Evolutionary conservation across 1,140 invertebrate genomes (phyloP).

Genomic region (Magallana ariakensis): DNA sequence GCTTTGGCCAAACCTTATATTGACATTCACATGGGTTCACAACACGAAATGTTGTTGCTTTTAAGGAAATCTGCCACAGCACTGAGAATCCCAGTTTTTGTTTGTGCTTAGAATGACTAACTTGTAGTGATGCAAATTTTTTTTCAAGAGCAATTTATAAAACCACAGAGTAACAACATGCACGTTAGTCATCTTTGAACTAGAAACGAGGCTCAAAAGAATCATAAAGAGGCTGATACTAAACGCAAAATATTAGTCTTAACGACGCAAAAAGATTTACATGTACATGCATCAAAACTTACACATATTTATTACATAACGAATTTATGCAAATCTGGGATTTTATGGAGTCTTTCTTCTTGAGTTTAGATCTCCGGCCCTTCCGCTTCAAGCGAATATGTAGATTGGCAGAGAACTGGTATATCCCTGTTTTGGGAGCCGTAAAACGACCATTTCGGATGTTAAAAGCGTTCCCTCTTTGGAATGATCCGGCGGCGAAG

Average conservation of each 20-base stretch:
- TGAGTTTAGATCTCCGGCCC: constrained; percentile 54
- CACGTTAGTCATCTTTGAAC: no score
- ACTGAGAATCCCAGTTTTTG: not conserved
- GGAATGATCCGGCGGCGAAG: constrained; percentile 70
- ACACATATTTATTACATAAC: constrained; percentile 73
- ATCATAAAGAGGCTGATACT: no score
- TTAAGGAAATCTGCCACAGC: not conserved
- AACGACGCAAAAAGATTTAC: no score
- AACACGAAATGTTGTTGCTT: not conserved
- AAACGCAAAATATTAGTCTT: no score
- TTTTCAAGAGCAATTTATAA: no score
- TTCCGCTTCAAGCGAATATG: constrained; percentile 69
- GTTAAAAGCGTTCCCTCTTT: constrained; percentile 71
- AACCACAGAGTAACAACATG: no score
- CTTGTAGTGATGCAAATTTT: no score
- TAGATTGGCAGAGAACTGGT: constrained; percentile 74
- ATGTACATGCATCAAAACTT: constrained; percentile 51
- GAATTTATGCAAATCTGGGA: constrained; percentile 72
- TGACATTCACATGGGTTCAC: not conserved
- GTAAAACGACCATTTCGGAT: constrained; percentile 67
- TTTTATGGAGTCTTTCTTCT: constrained; percentile 67
- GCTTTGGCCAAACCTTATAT: not conserved
- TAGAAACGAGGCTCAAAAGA: no score
- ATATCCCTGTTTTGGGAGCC: constrained; percentile 70
- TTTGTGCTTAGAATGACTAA: not conserved